phyloP scores from a whole-genome alignment of 2,113 vertebrate species.

The Pelecanus crispus region DNA sequence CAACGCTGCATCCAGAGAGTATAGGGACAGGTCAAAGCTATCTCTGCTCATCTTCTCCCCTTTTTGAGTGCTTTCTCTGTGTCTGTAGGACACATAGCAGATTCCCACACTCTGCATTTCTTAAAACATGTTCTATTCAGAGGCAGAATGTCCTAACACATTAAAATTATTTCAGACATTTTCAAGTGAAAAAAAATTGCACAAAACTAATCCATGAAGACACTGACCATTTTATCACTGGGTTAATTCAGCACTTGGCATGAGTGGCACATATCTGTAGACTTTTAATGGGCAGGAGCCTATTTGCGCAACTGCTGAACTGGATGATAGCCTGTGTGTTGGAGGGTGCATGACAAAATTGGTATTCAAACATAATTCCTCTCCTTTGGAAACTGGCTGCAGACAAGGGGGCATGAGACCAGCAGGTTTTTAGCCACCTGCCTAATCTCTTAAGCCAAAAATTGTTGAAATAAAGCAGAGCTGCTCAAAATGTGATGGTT shows the following conservation, averaged over 20 bases:
- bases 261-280: neutral
- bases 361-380: neutral
- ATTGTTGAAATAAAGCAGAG: neutral
- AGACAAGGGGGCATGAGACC: neutral
- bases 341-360: rapidly evolving
- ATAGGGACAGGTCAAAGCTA: neutral
- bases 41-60: neutral
- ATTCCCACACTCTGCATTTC: neutral
- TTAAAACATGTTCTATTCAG: neutral
- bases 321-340: neutral
- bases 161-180: neutral
- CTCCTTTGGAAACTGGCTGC: neutral
- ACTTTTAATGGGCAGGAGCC: neutral
- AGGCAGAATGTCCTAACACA: neutral
- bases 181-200: neutral
- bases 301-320: neutral
- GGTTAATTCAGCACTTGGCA: neutral
- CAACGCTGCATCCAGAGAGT: neutral
- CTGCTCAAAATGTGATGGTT: neutral
- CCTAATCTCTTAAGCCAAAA: neutral
- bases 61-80: neutral
- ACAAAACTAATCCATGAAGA: neutral
- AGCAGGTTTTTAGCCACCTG: neutral
- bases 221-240: neutral
- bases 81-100: neutral